These are phyloP conservation scores for Zelostemma sp. DNA, from an alignment of 1,140 invertebrate species.

Conservation along the genomic window DNA sequence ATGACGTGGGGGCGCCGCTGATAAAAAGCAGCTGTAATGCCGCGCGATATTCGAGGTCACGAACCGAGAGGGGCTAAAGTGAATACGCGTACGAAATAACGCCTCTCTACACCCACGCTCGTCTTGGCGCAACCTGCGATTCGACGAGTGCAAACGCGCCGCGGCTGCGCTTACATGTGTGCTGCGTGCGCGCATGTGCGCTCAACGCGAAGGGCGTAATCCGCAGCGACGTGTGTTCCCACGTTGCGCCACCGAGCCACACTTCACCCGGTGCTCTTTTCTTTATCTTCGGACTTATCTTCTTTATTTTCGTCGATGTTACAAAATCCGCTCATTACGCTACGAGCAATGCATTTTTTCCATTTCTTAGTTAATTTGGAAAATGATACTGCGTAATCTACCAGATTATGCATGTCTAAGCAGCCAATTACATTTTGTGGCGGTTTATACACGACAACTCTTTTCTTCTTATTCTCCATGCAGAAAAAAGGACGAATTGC, in stretches of 20 bases:
- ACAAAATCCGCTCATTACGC: not conserved
- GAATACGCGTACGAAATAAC: conserved; percentile 50
- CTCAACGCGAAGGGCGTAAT: conserved; percentile 57
- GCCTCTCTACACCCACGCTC: conserved; percentile 37
- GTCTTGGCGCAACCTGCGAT: conserved; percentile 26
- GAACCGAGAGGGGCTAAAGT: conserved; percentile 55
- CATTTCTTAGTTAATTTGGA: too few relatives aligned
- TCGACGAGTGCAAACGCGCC: conserved; percentile 19
- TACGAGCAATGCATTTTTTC: not conserved
- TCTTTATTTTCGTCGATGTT: not conserved
- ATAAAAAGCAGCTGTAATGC: conserved; percentile 57
- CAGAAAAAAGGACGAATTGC: too few relatives aligned
- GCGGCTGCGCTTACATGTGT: conserved; percentile 18
- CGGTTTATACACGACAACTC: too few relatives aligned
- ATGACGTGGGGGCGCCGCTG: conserved; percentile 56
- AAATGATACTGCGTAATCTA: too few relatives aligned
- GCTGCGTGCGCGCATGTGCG: conserved; percentile 31
- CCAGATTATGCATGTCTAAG: too few relatives aligned
- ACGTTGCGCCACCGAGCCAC: conserved; percentile 47
- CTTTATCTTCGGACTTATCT: conserved; percentile 7
- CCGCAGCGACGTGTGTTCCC: conserved; percentile 63
- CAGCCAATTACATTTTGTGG: too few relatives aligned
- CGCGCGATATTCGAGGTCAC: conserved; percentile 54
- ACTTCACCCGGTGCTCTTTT: conserved; percentile 33
- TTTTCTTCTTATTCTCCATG: too few relatives aligned